Percentiles rank a stretch among this genome's conserved stretches.
Conservation (phyloP, 1,140 invertebrate genomes). For the Bombus ignitus region DNA sequence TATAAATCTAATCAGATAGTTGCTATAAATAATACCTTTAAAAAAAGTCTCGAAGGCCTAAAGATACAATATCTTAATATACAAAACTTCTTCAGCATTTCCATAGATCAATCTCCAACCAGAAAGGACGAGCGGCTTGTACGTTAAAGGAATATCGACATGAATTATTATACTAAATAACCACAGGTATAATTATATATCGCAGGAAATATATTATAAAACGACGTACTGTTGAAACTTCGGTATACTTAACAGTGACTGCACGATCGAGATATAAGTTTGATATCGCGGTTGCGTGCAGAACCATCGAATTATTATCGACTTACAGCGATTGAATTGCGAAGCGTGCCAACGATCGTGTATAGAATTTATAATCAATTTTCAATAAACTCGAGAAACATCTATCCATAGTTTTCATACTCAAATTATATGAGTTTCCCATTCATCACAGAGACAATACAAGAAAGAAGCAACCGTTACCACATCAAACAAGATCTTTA, state of each 20-base stretch:
- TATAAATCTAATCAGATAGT: conserved; percentile 13
- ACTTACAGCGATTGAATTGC: conserved; percentile 12
- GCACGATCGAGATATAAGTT: conserved; percentile 48
- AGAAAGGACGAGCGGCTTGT: neutral
- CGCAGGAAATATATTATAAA: neutral
- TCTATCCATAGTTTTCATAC: neutral
- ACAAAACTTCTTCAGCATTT: neutral
- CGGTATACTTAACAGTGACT: neutral
- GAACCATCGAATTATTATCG: conserved; percentile 53
- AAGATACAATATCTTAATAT: conserved; percentile 25
- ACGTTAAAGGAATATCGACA: neutral
- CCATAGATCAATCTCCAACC: conserved; percentile 15
- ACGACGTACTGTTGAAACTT: neutral
- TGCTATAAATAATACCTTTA: conserved; percentile 4
- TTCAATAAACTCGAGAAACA: neutral
- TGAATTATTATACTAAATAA: conserved; percentile 4
- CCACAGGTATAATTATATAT: conserved; percentile 18
- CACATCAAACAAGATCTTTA: too few species aligned
- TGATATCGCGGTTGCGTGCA: conserved; percentile 37
- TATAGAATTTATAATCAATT: conserved; percentile 40
- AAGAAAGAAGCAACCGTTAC: too few species aligned
- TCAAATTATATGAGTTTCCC: too few species aligned
- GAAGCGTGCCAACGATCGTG: conserved; percentile 38
- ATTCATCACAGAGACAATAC: too few species aligned
- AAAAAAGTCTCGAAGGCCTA: neutral